Evolutionary conservation across 2,797 vertebrate species (phyloP), one percentile per base, ranked within the genome.

Genomic region (Spinus olivaceus): DNA sequence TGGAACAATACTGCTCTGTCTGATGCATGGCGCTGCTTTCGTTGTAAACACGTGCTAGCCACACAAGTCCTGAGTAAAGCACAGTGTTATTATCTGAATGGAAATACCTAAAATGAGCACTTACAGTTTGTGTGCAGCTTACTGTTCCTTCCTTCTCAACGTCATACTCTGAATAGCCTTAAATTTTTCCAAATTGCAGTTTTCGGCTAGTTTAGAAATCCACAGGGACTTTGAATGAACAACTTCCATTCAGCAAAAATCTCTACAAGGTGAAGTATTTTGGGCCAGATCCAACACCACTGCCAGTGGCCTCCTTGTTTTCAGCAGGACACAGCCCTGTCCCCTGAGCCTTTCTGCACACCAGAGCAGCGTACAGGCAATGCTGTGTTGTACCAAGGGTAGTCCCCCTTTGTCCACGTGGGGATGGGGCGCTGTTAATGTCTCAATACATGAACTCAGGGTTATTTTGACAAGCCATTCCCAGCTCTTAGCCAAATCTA

Each of bases 1-100:
- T 71, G 73, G 61, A 92, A 93, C 79, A 91, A 81, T 83, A 22
- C 67, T 72, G 81, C 86, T 88, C 72, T 92, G 82, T 95, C 57
- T 50, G 37, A 53, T 64, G 81, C 67, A 63, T 35, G 69, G 47
- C 44, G 4, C 28, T 60, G 67, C 56, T 88, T 82, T 92, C 1
- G 0, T 69, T 72, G 81, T 70, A 86, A 94, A 71, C 65, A 32
- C n/a, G 27, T 2, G 24, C 74, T 61, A 42, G n/a, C 47, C 63
- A 70, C 67, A 8, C 35, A 54, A 4, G 16, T 65, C 70, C 70
- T 81, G 23, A 78, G 90, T 71, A 81, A 90, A 86, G 33, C 54
- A 27, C 2, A 46, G 64, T 28, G 37, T 51, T 77, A 11, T 61
- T 70, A 77, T 90, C 88, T 90, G 56, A 91, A 66, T 32, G 64